These are phyloP conservation scores for Sylvilagus floridanus DNA, from an alignment of 2,797 vertebrate genomes.

Conservation along the genomic window DNA sequence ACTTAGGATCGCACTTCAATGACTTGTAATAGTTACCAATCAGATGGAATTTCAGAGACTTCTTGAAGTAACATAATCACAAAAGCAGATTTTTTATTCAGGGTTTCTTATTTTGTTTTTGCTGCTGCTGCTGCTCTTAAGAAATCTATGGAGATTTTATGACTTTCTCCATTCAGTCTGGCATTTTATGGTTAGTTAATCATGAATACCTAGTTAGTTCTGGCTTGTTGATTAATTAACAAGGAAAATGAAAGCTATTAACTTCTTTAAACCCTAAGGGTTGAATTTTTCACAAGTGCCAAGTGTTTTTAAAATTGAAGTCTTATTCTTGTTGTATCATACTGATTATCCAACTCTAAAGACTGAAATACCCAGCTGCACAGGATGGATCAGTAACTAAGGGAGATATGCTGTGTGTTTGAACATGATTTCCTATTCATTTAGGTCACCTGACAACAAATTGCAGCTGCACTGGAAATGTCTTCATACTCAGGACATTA, in stretches of 20 bases:
- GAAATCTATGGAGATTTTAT: not conserved
- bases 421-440: not conserved
- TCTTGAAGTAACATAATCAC: conserved; percentile 16
- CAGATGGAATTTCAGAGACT: conserved; percentile 7
- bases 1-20: not conserved
- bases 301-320: not conserved
- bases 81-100: not conserved
- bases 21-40: not conserved
- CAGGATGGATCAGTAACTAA: conserved; percentile 44
- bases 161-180: not conserved
- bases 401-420: not conserved
- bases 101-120: conserved; percentile 12
- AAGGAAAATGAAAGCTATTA: conserved; percentile 15
- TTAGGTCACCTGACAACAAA: conserved; percentile 25
- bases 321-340: not conserved
- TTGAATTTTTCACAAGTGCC: not conserved
- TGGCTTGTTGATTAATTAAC: conserved; percentile 27
- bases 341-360: not conserved
- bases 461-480: not conserved
- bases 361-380: not conserved
- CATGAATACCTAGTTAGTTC: not conserved
- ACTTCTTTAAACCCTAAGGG: not conserved
- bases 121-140: not conserved
- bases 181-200: conserved; percentile 6
- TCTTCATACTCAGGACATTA: not conserved